Percentiles rank a stretch among this genome's conserved stretches.
Evolutionary conservation across 1,140 invertebrate genomes (phyloP).

Genomic region (Drosophila elegans): DNA sequence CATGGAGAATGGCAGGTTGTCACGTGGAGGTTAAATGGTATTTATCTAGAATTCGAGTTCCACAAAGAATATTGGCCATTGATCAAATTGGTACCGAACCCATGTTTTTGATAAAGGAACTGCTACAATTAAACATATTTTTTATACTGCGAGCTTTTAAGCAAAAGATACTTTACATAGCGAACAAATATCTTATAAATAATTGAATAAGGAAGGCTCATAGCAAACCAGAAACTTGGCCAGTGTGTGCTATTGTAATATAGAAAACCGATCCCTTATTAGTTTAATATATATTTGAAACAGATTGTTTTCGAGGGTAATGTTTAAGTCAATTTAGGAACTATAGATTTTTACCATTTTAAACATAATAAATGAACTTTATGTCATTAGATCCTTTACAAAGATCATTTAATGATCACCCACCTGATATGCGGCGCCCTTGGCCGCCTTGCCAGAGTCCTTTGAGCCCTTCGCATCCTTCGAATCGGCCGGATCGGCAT

Average conservation of each 20-base stretch:
- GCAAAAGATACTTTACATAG: neutral
- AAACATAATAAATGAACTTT: too few species aligned
- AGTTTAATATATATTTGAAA: neutral
- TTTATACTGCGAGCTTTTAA: neutral
- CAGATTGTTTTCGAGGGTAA: neutral
- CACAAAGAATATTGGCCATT: too few species aligned
- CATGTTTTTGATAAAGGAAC: neutral
- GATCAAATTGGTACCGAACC: neutral
- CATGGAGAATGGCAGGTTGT: neutral
- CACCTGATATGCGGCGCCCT: slow-evolving; percentile 88
- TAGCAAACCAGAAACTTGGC: slow-evolving; percentile 12
- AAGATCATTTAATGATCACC: neutral
- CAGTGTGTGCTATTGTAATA: neutral
- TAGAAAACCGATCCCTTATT: neutral
- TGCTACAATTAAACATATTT: too few species aligned
- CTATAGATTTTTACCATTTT: too few species aligned
- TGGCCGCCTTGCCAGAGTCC: slow-evolving; percentile 86
- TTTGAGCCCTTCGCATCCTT: slow-evolving; percentile 86
- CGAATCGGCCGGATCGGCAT: slow-evolving; percentile 85
- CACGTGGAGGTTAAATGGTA: too few species aligned
- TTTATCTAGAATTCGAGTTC: too few species aligned
- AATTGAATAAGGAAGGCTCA: neutral
- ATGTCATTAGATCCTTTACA: too few species aligned
- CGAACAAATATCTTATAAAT: neutral
- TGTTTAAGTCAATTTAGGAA: neutral